Conservation (phyloP, 2,113 vertebrate species). For the Barnardius zonarius region DNA sequence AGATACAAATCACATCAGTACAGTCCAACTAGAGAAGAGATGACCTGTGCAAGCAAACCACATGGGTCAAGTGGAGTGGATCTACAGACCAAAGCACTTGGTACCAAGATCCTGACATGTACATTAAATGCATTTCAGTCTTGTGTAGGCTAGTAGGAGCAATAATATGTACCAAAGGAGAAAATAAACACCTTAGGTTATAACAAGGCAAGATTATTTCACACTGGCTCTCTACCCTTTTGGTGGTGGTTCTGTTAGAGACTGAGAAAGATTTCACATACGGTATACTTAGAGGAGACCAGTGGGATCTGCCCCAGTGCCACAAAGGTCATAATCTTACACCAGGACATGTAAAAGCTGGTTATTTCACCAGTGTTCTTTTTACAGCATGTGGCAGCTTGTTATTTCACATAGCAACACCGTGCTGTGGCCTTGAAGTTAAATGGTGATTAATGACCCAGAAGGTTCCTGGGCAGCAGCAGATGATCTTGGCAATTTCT, state of each 20-base stretch:
- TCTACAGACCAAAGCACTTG: not conserved
- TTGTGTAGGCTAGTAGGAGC: not conserved
- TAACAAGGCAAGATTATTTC: not conserved
- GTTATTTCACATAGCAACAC: not conserved
- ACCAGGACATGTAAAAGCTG: not conserved
- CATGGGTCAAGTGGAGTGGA: fast-evolving
- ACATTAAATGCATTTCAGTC: fast-evolving
- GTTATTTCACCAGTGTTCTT: not conserved
- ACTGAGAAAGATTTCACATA: not conserved
- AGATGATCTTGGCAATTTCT: not conserved
- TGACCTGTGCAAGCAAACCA: fast-evolving
- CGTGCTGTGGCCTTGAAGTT: not conserved
- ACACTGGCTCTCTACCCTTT: not conserved
- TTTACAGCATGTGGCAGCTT: no score
- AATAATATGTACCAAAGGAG: not conserved
- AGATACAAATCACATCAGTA: not conserved
- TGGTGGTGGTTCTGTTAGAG: not conserved
- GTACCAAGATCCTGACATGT: not conserved
- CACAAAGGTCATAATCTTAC: not conserved
- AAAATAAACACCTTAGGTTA: not conserved
- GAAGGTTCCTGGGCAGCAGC: not conserved
- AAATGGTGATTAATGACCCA: not conserved
- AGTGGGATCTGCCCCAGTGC: not conserved
- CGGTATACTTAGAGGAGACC: not conserved
- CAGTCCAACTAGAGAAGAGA: not conserved